Conservation (phyloP, 53 echinoderm and acorn worm genomes). For the Stichopus horrens region DNA sequence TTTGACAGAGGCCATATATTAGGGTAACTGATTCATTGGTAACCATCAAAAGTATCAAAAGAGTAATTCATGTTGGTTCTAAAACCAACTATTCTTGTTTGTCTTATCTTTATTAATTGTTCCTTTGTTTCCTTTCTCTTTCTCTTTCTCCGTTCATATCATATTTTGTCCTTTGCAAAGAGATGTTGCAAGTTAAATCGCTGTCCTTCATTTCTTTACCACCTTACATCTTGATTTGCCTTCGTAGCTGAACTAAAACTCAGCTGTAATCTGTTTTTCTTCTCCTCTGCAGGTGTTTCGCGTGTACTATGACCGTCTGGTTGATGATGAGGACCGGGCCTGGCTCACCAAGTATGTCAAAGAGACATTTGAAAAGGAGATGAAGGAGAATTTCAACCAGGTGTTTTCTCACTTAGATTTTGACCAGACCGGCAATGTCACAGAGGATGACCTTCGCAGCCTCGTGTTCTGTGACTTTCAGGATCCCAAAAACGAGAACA, state of each 20-base stretch:
- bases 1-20: no score
- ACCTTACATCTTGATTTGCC: no score
- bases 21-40: no score
- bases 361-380: constrained; percentile 62
- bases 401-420: constrained; percentile 84
- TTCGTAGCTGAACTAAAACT: neutral
- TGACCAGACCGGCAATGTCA: constrained; percentile 78
- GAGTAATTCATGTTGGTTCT: no score
- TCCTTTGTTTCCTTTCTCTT: no score
- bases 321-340: constrained; percentile 75
- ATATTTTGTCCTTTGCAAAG: no score
- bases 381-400: constrained; percentile 85
- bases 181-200: no score
- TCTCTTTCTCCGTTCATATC: no score
- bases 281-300: constrained; percentile 74
- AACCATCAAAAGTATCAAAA: no score
- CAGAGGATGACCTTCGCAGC: constrained; percentile 93
- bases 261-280: neutral
- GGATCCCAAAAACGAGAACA: constrained; percentile 97
- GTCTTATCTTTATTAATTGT: no score
- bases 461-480: constrained; percentile 96
- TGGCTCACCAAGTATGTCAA: constrained; percentile 83
- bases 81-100: no score
- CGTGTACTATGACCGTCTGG: constrained; percentile 97
- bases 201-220: no score